Base-by-base conservation (phyloP, 2,888 invertebrate genomes). In the Ochropacha duplaris region DNA sequence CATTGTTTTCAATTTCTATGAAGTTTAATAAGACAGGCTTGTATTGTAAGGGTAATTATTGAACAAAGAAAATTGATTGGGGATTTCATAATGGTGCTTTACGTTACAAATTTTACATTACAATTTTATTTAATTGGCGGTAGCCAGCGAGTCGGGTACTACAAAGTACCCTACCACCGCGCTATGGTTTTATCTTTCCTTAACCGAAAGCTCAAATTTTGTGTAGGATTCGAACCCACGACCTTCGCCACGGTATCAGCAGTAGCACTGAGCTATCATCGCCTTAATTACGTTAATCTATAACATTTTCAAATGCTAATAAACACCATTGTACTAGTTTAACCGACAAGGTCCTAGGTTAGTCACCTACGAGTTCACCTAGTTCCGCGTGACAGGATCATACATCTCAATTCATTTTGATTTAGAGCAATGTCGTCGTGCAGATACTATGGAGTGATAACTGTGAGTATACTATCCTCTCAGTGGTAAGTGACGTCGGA, bases 321-420 rank as follows among this genome's bases (percentile, higher is more conserved):
- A 36, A 36, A 36, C 11, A 36, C 1, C 14, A 14, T 26, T 28
- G 49, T 55, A 31, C 57, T 16, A 61, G 59, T 54, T 60, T 56
- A 63, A 59, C 58, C 62, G 55, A 55, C 61, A 61, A 68, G 50
- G 63, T 65, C 65, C 66, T 69, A 63, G 68, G 65, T 70, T 68
- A 71, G 60, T 63, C n/a, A n/a, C n/a, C n/a, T n/a, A n/a, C n/a
- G 58, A 63, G 72, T 72, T n/a, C n/a, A n/a, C n/a, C n/a, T 72
- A 70, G 69, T 60, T 64, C 57, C 59, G 58, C 59, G 66, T 71
- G 76, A 72, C 74, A 72, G 62, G 64, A 61, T 69, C 76, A 60
- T 76, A 76, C 71, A 73, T 76, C 76, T 76, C 73, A 71, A 72
- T 76, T 74, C 73, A 63, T 73, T 73, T 72, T 73, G 76, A 74